phyloP scores from a whole-genome alignment of 2,888 invertebrate genomes.

The Drosophila pullipes region DNA sequence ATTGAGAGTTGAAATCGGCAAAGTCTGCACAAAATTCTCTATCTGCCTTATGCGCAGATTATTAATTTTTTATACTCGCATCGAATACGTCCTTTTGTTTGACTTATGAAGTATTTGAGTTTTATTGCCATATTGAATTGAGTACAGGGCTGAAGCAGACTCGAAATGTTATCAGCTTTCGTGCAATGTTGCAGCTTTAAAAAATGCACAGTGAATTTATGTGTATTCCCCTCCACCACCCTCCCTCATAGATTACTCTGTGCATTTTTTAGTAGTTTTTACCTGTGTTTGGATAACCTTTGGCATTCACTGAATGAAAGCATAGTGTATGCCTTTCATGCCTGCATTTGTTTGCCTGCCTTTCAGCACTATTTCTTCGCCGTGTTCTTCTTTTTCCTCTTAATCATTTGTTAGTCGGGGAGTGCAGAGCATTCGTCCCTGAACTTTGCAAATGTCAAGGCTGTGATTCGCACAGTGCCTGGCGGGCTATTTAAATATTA shows the following conservation, averaged over 20 bases:
- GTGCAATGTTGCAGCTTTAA: not conserved
- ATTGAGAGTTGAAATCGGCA: conserved; percentile 30
- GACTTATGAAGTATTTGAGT: conserved; percentile 8
- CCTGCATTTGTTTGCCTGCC: conserved; percentile 28
- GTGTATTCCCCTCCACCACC: not conserved
- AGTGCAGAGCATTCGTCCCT: conserved; percentile 29
- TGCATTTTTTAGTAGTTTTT: not conserved
- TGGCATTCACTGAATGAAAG: conserved; percentile 32
- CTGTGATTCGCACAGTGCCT: conserved; percentile 27
- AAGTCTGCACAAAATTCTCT: conserved; percentile 29
- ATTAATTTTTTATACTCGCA: conserved; percentile 42
- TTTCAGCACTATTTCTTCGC: conserved; percentile 10
- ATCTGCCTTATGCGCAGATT: conserved; percentile 11
- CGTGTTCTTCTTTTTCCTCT: not conserved
- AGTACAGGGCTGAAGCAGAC: not conserved
- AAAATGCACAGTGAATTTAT: not conserved
- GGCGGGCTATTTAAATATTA: conserved; percentile 14
- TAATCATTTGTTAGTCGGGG: not conserved
- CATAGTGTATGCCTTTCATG: conserved; percentile 30
- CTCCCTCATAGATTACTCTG: not conserved
- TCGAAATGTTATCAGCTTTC: not conserved
- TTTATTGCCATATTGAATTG: conserved; percentile 6
- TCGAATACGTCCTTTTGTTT: conserved; percentile 33
- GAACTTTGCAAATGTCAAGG: conserved; percentile 52
- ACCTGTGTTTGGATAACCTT: conserved; percentile 40